These are phyloP conservation scores for Mormyrus proboscirostris DNA, from an alignment of 2,797 vertebrate genomes.

Conservation along the genomic window DNA sequence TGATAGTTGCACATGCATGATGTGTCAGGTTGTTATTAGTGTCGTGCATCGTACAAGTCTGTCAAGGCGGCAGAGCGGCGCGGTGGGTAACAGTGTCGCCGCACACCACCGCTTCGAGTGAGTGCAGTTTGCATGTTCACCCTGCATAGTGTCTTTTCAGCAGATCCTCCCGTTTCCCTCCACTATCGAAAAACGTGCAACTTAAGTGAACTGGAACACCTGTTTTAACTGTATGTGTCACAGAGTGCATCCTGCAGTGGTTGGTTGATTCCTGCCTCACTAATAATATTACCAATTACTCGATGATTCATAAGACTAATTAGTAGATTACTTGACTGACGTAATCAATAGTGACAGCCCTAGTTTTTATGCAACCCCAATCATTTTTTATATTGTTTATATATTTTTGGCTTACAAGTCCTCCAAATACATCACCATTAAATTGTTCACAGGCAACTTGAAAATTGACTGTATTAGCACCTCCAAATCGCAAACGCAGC, in stretches of 20 bases:
- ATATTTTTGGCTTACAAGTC: too few relatives aligned
- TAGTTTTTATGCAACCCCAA: too few relatives aligned
- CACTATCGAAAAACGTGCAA: not conserved
- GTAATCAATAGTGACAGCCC: not conserved
- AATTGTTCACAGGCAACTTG: not conserved
- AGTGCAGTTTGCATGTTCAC: not conserved
- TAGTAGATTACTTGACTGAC: not conserved
- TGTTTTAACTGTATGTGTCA: not conserved
- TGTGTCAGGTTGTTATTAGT: not conserved
- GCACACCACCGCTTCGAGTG: not conserved
- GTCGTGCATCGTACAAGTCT: not conserved
- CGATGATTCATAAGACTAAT: not conserved
- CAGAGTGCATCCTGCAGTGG: not conserved
- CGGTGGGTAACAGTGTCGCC: not conserved
- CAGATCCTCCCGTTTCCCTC: not conserved
- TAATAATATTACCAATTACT: not conserved
- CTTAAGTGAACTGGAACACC: not conserved
- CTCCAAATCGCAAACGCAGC: not conserved
- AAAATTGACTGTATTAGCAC: not conserved
- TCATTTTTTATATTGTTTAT: too few relatives aligned
- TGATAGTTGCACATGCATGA: not conserved
- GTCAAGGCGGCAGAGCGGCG: not conserved
- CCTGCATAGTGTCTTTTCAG: not conserved
- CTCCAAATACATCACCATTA: not conserved
- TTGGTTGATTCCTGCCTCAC: not conserved